Evolutionary conservation across 1,140 invertebrate genomes (phyloP).

Genomic region (Caenorhabditis brenneri): DNA sequence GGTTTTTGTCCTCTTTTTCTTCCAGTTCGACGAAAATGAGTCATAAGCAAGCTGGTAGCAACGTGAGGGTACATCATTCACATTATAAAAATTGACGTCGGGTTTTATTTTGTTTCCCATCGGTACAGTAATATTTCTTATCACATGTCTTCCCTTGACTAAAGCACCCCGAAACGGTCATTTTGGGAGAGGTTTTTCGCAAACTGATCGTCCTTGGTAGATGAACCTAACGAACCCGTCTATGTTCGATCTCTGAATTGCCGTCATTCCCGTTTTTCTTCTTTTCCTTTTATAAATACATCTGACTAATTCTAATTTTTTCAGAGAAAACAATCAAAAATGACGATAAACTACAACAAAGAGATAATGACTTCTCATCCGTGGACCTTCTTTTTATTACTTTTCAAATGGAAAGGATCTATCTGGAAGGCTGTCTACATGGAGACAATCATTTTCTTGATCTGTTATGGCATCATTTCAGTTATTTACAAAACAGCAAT

Average conservation of each 20-base stretch:
- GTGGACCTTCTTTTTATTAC: constrained; percentile 51
- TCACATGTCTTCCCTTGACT: background rate
- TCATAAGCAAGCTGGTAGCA: background rate
- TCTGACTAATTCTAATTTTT: background rate
- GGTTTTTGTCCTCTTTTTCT: background rate
- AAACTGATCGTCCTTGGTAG: constrained; percentile 5
- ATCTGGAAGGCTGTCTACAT: constrained; percentile 53
- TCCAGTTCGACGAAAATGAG: constrained; percentile 16
- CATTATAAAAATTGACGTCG: background rate
- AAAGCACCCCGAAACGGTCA: constrained; percentile 3
- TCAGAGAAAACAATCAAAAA: background rate
- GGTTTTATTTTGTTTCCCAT: background rate
- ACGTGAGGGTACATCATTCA: background rate
- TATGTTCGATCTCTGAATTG: constrained; percentile 4
- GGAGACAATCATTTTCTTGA: constrained; percentile 35
- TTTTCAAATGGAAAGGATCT: constrained; percentile 46
- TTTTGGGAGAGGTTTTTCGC: background rate
- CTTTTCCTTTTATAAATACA: background rate
- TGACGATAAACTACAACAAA: constrained; percentile 54
- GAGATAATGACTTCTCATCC: constrained; percentile 46
- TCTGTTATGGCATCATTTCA: constrained; percentile 48
- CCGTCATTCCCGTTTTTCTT: constrained; percentile 4
- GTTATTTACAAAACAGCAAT: constrained; percentile 46
- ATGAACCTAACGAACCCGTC: constrained; percentile 1
- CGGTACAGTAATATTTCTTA: background rate